phyloP scores from a whole-genome alignment of 2,113 vertebrate species.

The Etheostoma cragini region DNA sequence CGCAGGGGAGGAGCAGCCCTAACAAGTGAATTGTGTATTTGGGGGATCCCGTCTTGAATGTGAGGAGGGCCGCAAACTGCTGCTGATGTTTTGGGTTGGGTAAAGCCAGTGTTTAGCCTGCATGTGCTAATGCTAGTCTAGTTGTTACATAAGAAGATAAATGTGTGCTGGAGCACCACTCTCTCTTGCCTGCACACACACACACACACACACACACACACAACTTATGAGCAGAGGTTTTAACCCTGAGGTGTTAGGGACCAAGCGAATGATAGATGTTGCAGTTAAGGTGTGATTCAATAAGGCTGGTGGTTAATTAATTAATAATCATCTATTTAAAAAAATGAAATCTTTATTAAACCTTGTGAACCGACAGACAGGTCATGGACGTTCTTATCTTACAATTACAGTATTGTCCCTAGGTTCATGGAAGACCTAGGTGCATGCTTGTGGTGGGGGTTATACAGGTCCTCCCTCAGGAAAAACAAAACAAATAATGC shows the following conservation, averaged over 20 bases:
- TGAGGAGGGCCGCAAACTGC: neutral
- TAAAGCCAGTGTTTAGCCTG: constrained; percentile 47
- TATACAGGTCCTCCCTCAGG: too few relatives aligned
- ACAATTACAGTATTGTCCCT: too few relatives aligned
- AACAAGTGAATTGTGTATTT: constrained; percentile 6
- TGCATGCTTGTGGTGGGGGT: too few relatives aligned
- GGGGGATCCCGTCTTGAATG: neutral
- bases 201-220: constrained; percentile 17
- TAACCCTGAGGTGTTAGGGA: constrained; percentile 33
- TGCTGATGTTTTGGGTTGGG: constrained; percentile 32
- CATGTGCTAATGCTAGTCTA: constrained; percentile 68
- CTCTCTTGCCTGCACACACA: constrained; percentile 16
- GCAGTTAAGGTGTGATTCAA: constrained; percentile 26
- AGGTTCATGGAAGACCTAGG: too few relatives aligned
- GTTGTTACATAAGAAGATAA: constrained; percentile 82
- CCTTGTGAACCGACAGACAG: too few relatives aligned
- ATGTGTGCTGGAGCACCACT: constrained; percentile 57
- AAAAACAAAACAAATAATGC: too few relatives aligned
- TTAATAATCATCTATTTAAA: too few relatives aligned
- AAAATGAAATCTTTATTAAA: too few relatives aligned
- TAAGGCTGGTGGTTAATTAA: neutral
- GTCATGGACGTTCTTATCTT: too few relatives aligned
- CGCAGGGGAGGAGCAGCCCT: neutral
- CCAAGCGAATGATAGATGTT: constrained; percentile 16
- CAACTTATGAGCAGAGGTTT: constrained; percentile 26